Evolutionary conservation across 1,140 invertebrate species (phyloP).

Genomic region (Bombus sylvicola): DNA sequence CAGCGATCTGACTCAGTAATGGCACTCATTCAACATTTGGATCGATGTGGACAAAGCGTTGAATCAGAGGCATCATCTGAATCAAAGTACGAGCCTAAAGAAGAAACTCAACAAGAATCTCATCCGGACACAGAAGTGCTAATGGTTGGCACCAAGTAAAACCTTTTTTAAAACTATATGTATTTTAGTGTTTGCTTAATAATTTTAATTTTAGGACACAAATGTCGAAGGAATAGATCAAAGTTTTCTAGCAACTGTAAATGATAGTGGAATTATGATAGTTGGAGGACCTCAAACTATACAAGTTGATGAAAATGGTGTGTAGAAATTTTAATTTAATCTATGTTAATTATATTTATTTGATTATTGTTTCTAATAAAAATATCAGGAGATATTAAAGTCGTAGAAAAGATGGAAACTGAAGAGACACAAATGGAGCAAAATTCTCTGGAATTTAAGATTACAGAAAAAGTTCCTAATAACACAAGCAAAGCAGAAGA

Average conservation of each 20-base stretch:
- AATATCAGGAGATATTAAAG: slow-evolving; percentile 74
- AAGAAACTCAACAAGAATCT: slow-evolving; percentile 23
- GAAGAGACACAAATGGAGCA: slow-evolving; percentile 49
- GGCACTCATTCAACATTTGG: slow-evolving; percentile 84
- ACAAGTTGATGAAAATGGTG: slow-evolving; percentile 79
- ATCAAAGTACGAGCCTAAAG: background rate
- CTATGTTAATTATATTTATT: slow-evolving; percentile 11
- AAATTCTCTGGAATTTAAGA: slow-evolving; percentile 64
- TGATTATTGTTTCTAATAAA: slow-evolving; percentile 57
- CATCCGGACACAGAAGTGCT: slow-evolving; percentile 44
- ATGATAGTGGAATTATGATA: slow-evolving; percentile 76
- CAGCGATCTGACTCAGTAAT: slow-evolving; percentile 82
- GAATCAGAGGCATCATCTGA: slow-evolving; percentile 14
- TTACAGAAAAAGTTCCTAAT: slow-evolving; percentile 41
- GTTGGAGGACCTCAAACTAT: slow-evolving; percentile 74
- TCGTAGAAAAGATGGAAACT: slow-evolving; percentile 70
- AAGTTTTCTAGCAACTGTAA: slow-evolving; percentile 76
- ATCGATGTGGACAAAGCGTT: slow-evolving; percentile 72
- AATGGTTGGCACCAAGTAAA: slow-evolving; percentile 37
- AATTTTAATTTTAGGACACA: slow-evolving; percentile 59
- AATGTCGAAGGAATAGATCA: slow-evolving; percentile 68
- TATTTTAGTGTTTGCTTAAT: background rate
- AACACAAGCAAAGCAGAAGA: slow-evolving; percentile 19
- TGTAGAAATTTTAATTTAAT: slow-evolving; percentile 51
- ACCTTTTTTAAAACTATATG: too few relatives aligned